Evolutionary conservation across 2,113 vertebrate genomes (phyloP).

Genomic region (Microcebus griseorufus): DNA sequence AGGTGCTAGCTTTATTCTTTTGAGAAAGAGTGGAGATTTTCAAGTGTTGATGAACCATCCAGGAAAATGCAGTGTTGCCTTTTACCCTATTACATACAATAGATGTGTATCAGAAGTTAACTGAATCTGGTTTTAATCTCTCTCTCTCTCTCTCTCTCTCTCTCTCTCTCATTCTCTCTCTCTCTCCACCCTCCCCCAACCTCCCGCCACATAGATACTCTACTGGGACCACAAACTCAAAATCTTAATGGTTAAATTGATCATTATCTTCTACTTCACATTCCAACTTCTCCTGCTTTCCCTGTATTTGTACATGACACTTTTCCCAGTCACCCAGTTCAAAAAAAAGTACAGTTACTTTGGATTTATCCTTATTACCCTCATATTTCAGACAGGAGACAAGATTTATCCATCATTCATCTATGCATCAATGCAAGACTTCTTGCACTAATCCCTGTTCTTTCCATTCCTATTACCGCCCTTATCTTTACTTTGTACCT

Average conservation of each 20-base stretch:
- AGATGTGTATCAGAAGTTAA: not conserved
- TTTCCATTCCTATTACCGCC: not conserved
- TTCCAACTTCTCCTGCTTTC: not conserved
- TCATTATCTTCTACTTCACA: not conserved
- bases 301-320: not conserved
- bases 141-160: not conserved
- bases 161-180: not conserved
- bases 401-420: not conserved
- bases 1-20: not conserved
- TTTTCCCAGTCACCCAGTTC: not conserved
- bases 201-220: not conserved
- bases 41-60: not conserved
- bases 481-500: not conserved
- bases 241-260: conserved; percentile 2
- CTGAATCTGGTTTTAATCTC: not conserved
- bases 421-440: not conserved
- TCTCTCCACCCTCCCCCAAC: not conserved
- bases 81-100: not conserved
- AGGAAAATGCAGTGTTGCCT: not conserved
- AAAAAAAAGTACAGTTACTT: not conserved
- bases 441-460: not conserved
- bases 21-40: not conserved
- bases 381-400: not conserved
- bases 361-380: not conserved
- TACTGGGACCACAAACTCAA: not conserved